phyloP scores from a whole-genome alignment of 2,797 vertebrate genomes.

The Oryzias sinensis region DNA sequence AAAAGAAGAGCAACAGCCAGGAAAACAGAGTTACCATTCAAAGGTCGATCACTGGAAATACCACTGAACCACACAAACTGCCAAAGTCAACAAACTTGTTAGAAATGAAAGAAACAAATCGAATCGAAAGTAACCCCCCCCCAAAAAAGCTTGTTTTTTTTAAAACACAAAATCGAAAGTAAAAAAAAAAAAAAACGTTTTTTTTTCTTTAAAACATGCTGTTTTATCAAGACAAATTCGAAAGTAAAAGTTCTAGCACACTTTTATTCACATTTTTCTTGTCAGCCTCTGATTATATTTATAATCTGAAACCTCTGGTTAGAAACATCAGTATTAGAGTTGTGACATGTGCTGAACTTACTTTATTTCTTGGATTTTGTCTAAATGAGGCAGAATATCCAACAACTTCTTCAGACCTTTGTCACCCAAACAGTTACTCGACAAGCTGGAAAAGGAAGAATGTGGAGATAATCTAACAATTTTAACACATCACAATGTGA shows the following conservation, averaged over 20 bases:
- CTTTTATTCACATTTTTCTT: too few species aligned
- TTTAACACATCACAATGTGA: background rate
- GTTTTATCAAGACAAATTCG: too few species aligned
- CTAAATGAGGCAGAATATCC: constrained; percentile 51
- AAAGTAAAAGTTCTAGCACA: too few species aligned
- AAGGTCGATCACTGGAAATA: background rate
- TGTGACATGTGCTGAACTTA: constrained; percentile 29
- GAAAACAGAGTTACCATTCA: background rate
- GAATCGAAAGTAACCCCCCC: too few species aligned
- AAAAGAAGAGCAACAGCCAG: constrained; percentile 10
- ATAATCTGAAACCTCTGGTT: too few species aligned
- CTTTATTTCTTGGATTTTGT: constrained; percentile 67
- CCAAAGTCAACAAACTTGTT: background rate
- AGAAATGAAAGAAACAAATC: too few species aligned
- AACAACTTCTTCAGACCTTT: constrained; percentile 69
- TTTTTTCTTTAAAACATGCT: too few species aligned
- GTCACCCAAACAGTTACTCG: constrained; percentile 66
- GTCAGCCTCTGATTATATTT: too few species aligned
- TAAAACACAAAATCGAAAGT: too few species aligned
- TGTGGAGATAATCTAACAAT: background rate
- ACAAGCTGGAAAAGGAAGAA: constrained; percentile 60
- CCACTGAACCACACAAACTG: background rate
- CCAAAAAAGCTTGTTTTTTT: too few species aligned
- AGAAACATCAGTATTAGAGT: background rate
- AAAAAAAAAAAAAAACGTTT: too few species aligned